A percentile compares a stretch with the other conserved stretches of the same genome.
Conservation (phyloP, 2,888 invertebrate genomes). For the Cataglyphis livida region DNA sequence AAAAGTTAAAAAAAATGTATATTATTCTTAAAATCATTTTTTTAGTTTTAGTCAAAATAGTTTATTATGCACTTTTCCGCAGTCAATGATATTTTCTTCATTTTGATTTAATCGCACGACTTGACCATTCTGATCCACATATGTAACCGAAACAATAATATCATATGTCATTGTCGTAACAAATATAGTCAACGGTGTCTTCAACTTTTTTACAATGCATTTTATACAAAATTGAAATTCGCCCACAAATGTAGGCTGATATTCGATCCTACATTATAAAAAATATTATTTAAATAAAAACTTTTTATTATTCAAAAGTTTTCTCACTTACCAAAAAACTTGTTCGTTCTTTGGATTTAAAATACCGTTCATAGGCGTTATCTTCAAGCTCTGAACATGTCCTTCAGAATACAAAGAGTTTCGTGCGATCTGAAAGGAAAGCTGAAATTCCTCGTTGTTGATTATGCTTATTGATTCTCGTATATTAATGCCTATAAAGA, state of each 20-base stretch:
- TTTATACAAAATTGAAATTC: slow-evolving; percentile 87
- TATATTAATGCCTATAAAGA: slow-evolving; percentile 82
- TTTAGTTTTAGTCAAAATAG: slow-evolving; percentile 32
- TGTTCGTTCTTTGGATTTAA: slow-evolving; percentile 86
- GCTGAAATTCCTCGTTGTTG: slow-evolving; percentile 87
- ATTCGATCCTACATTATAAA: slow-evolving; percentile 86
- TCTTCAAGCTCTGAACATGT: slow-evolving; percentile 86
- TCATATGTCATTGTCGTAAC: slow-evolving; percentile 87
- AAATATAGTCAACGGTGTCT: slow-evolving; percentile 86
- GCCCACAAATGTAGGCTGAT: slow-evolving; percentile 87
- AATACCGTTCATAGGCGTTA: slow-evolving; percentile 87
- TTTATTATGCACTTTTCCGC: slow-evolving; percentile 82
- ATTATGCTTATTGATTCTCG: slow-evolving; percentile 85
- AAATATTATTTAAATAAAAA: neutral
- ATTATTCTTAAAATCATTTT: neutral
- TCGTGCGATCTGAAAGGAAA: slow-evolving; percentile 87
- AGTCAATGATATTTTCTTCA: slow-evolving; percentile 82
- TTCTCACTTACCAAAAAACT: slow-evolving; percentile 86
- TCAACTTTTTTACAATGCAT: slow-evolving; percentile 87
- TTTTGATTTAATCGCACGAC: slow-evolving; percentile 75
- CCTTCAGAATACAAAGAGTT: slow-evolving; percentile 87
- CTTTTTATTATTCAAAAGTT: neutral
- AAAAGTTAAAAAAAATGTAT: slow-evolving; percentile 52
- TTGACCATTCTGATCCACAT: slow-evolving; percentile 77
- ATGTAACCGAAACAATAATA: slow-evolving; percentile 87